Percentiles rank a stretch among this genome's conserved stretches.
Evolutionary conservation across 23 tunicate species (phyloP).

Genomic region (Halocynthia roretzi): DNA sequence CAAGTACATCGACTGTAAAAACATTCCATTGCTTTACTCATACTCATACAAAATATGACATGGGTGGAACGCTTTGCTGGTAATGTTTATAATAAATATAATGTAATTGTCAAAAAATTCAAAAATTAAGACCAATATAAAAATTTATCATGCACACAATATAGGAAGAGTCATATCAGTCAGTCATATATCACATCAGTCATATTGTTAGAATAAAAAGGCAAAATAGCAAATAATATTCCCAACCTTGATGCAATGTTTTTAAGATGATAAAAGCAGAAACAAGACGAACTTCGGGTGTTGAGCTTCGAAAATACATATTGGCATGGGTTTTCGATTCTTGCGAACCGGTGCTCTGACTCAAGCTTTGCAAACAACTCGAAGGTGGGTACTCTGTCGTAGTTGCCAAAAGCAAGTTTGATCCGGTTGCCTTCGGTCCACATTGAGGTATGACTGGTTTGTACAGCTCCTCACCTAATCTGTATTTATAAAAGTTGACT

Average conservation of each 20-base stretch:
- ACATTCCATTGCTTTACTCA: not conserved
- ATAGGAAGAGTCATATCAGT: too few species aligned
- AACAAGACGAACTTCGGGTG: constrained; percentile 61
- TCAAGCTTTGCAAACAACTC: not conserved
- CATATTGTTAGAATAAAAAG: too few species aligned
- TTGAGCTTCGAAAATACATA: constrained; percentile 42
- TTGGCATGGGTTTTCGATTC: not conserved
- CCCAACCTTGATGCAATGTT: constrained; percentile 82
- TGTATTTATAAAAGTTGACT: not conserved
- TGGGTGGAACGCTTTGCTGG: too few species aligned
- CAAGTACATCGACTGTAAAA: constrained; percentile 69
- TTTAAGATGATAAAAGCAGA: constrained; percentile 62
- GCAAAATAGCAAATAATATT: too few species aligned
- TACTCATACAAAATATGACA: too few species aligned
- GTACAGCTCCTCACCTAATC: constrained; percentile 67
- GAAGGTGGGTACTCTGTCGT: not conserved
- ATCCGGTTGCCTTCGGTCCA: constrained; percentile 4
- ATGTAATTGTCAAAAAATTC: not conserved
- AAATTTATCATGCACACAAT: too few species aligned
- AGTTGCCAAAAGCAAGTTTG: constrained; percentile 6
- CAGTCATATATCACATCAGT: too few species aligned
- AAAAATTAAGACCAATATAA: not conserved
- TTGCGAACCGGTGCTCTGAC: not conserved
- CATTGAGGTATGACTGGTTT: constrained; percentile 16
- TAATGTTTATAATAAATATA: not conserved